Evolutionary conservation across 2,113 vertebrate genomes (phyloP).

Genomic region (Rhizomys pruinosus): DNA sequence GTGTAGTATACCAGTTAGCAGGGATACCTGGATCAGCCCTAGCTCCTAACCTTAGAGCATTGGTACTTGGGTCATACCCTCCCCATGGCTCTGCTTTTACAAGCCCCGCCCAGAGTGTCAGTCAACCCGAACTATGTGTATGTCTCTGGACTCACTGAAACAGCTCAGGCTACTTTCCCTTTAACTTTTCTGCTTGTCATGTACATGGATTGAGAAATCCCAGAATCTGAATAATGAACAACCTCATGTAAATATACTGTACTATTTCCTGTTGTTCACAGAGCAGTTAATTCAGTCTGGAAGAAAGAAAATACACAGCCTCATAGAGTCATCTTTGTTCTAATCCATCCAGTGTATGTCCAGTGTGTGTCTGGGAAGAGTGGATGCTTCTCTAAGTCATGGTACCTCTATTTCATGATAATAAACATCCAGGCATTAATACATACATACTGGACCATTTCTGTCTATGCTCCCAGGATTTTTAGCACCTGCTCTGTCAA

Average conservation of each 20-base stretch:
- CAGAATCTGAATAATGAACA: neutral
- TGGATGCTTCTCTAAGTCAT: neutral
- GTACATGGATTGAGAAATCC: neutral
- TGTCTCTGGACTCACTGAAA: neutral
- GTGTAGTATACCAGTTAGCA: neutral
- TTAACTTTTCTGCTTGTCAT: neutral
- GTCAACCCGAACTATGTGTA: neutral
- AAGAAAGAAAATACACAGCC: neutral
- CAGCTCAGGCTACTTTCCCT: rapidly evolving
- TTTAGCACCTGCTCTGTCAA: neutral
- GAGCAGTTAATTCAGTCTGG: rapidly evolving
- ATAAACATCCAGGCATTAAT: neutral
- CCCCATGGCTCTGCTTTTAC: rapidly evolving
- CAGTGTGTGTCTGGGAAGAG: neutral
- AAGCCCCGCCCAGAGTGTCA: rapidly evolving
- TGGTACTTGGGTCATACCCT: rapidly evolving
- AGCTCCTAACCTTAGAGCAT: neutral
- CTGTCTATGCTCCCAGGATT: rapidly evolving
- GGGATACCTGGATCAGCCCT: too few relatives aligned
- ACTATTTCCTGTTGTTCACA: rapidly evolving
- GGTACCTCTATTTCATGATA: neutral
- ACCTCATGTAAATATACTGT: neutral
- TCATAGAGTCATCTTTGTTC: neutral
- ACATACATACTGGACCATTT: neutral
- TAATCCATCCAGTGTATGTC: neutral